Percentiles rank a stretch among this genome's conserved stretches.
phyloP scores from a whole-genome alignment of 2,888 invertebrate genomes.

The Aethes cnicana region DNA sequence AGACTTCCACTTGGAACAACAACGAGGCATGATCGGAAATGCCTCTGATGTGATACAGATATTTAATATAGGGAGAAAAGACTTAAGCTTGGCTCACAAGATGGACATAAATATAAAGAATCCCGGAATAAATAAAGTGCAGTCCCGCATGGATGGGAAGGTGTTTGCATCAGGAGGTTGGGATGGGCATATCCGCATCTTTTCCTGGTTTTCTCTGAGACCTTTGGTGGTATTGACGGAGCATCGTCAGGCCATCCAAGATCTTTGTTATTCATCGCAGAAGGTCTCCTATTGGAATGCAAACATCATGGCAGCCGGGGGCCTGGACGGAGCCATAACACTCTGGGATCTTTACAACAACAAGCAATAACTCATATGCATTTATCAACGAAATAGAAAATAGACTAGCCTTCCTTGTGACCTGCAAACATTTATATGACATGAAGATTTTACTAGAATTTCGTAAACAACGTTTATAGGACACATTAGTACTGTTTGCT shows the following conservation, averaged over 20 bases:
- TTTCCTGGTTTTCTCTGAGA: slow-evolving; percentile 89
- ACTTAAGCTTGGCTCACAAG: slow-evolving; percentile 80
- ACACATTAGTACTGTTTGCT: neutral
- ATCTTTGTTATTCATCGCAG: slow-evolving; percentile 86
- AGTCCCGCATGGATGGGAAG: slow-evolving; percentile 86
- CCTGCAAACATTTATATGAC: slow-evolving; percentile 33
- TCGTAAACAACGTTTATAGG: slow-evolving; percentile 13
- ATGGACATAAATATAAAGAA: slow-evolving; percentile 86
- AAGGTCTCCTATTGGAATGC: slow-evolving; percentile 86
- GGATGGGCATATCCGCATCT: slow-evolving; percentile 89
- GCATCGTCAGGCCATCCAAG: slow-evolving; percentile 87
- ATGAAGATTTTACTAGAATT: slow-evolving; percentile 28
- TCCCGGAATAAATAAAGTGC: slow-evolving; percentile 87
- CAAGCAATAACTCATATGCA: slow-evolving; percentile 53
- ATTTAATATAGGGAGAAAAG: slow-evolving; percentile 80
- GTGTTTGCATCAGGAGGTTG: slow-evolving; percentile 89
- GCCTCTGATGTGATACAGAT: slow-evolving; percentile 84
- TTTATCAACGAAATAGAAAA: slow-evolving; percentile 22
- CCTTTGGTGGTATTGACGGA: slow-evolving; percentile 88
- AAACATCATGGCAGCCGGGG: slow-evolving; percentile 90
- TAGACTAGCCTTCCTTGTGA: slow-evolving; percentile 27
- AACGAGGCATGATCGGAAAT: slow-evolving; percentile 86
- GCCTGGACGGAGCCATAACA: slow-evolving; percentile 88
- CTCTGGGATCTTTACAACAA: slow-evolving; percentile 90
- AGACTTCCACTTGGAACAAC: slow-evolving; percentile 85